Evolutionary conservation across 1,140 invertebrate genomes (phyloP).

Genomic region (Mizuhopecten yessoensis): DNA sequence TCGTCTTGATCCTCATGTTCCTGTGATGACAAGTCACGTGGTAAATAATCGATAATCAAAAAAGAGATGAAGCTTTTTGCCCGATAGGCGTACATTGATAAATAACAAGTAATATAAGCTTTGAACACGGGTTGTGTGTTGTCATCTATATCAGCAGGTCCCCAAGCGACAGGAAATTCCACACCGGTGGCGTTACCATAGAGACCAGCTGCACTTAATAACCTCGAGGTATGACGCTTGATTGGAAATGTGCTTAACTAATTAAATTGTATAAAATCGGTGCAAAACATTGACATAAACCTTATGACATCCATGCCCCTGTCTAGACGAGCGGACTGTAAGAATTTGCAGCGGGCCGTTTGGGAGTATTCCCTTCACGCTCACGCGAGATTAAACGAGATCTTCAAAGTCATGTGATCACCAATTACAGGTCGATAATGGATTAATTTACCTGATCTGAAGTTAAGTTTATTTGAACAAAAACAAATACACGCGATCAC

Average conservation of each 20-base stretch:
- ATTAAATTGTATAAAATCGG: background rate
- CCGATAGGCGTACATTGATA: too few species aligned
- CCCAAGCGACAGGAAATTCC: too few species aligned
- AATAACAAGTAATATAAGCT: background rate
- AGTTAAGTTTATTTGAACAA: constrained; percentile 35
- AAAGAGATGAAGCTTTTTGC: too few species aligned
- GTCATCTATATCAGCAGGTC: background rate
- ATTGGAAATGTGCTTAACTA: background rate
- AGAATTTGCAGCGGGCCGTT: background rate
- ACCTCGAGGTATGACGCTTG: background rate
- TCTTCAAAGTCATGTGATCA: constrained; percentile 3
- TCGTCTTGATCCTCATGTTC: too few species aligned
- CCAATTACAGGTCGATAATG: background rate
- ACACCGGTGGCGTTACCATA: background rate
- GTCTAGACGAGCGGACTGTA: background rate
- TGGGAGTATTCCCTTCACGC: background rate
- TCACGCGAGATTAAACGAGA: constrained; percentile 25
- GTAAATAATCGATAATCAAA: too few species aligned
- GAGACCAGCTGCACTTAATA: background rate
- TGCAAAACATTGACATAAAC: constrained; percentile 38
- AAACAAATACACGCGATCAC: constrained; percentile 17
- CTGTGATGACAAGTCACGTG: too few species aligned
- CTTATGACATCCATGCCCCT: background rate
- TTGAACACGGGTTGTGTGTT: background rate
- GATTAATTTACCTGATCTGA: constrained; percentile 27